A percentile compares a stretch with the other conserved stretches of the same genome.
Conservation (phyloP, 2,797 vertebrate genomes). For the Hafferia zeledoni region DNA sequence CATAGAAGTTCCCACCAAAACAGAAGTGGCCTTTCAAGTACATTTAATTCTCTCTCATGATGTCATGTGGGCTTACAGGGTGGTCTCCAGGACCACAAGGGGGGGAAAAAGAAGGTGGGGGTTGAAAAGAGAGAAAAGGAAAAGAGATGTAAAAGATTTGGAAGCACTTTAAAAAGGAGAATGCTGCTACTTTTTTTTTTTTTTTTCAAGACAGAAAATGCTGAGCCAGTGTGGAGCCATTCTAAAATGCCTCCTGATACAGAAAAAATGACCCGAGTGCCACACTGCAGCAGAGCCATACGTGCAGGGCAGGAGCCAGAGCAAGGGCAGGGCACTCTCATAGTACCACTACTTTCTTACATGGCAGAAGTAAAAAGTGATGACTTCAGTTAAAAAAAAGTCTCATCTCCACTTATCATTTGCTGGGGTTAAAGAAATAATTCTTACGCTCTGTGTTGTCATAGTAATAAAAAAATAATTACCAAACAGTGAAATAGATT, state of each 20-base stretch:
- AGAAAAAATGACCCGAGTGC: background rate
- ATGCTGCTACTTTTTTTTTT: background rate
- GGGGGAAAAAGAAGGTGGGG: background rate
- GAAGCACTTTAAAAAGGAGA: constrained; percentile 52
- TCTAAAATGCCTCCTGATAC: background rate
- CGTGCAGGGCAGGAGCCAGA: background rate
- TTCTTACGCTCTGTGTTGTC: constrained; percentile 61
- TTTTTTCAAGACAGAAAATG: background rate
- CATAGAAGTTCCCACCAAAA: constrained; percentile 58
- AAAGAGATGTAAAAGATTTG: constrained; percentile 32
- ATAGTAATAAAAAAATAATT: constrained; percentile 75
- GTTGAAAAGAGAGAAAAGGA: constrained; percentile 39
- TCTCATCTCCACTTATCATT: constrained; percentile 36
- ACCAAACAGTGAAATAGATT: constrained; percentile 49
- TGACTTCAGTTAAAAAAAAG: background rate
- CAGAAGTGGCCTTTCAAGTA: constrained; percentile 69
- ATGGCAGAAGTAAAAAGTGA: background rate
- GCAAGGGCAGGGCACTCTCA: background rate
- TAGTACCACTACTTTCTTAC: background rate
- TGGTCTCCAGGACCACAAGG: constrained; percentile 53
- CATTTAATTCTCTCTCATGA: constrained; percentile 64
- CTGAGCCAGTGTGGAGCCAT: background rate
- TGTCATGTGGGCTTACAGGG: constrained; percentile 63
- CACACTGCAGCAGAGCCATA: background rate
- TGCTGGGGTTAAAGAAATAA: constrained; percentile 60